These are phyloP conservation scores for Drosophila equinoxialis DNA, from an alignment of 1,140 invertebrate species.

Conservation along the genomic window DNA sequence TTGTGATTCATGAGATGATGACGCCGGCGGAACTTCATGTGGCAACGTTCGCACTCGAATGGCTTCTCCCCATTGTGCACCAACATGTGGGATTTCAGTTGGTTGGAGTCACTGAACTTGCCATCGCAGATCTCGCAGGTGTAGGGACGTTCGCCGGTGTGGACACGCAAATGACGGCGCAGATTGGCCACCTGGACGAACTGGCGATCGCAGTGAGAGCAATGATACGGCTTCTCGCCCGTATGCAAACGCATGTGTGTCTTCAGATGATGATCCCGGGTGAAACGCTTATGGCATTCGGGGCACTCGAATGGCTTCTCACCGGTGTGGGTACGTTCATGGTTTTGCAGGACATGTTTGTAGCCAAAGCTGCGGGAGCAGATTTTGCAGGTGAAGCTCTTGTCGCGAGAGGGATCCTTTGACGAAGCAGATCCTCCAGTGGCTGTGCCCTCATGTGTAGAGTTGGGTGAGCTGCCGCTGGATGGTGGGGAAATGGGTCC, in stretches of 20 bases:
- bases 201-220: slow-evolving; percentile 94
- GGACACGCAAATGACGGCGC: slow-evolving; percentile 95
- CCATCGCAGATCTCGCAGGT: slow-evolving; percentile 94
- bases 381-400: slow-evolving; percentile 93
- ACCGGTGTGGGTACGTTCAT: slow-evolving; percentile 97
- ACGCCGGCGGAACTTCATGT: slow-evolving; percentile 90
- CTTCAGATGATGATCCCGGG: slow-evolving; percentile 97
- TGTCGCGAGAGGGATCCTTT: slow-evolving; percentile 87
- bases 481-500: slow-evolving; percentile 84
- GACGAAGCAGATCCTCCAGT: slow-evolving; percentile 46
- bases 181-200: slow-evolving; percentile 98
- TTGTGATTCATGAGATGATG: slow-evolving; percentile 94
- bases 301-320: slow-evolving; percentile 98
- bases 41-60: slow-evolving; percentile 90
- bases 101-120: slow-evolving; percentile 96
- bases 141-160: slow-evolving; percentile 97
- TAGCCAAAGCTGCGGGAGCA: slow-evolving; percentile 95
- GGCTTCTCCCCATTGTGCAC: slow-evolving; percentile 96
- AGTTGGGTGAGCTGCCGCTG: slow-evolving; percentile 84
- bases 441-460: slow-evolving; percentile 57
- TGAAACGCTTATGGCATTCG: slow-evolving; percentile 97
- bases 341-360: slow-evolving; percentile 97
- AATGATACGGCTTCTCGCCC: slow-evolving; percentile 96
- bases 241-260: slow-evolving; percentile 96
- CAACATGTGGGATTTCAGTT: slow-evolving; percentile 94